Evolutionary conservation across 2,888 invertebrate species (phyloP).

Genomic region (Molanna angustata): DNA sequence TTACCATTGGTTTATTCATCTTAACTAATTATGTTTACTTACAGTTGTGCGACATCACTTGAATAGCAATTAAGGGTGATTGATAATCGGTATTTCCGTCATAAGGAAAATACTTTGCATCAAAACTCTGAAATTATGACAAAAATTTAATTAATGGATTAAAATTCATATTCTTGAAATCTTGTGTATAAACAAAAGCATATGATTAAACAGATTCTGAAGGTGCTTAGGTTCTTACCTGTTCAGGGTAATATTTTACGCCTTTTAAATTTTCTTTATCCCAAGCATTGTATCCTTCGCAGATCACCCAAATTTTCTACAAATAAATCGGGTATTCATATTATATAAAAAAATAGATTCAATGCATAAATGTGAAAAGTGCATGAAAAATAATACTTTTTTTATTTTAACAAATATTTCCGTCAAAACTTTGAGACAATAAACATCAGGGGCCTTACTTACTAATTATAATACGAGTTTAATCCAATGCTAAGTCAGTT

Average conservation of each 20-base stretch:
- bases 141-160: background rate
- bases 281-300: constrained; percentile 55
- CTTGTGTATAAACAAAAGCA: background rate
- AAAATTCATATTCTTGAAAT: background rate
- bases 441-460: too few species aligned
- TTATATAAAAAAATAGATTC: too few species aligned
- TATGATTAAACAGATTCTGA: background rate
- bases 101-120: constrained; percentile 59
- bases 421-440: too few species aligned
- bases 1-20: background rate
- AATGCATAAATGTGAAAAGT: too few species aligned
- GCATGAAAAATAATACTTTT: too few species aligned
- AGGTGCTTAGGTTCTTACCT: constrained; percentile 34
- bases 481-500: too few species aligned
- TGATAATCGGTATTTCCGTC: constrained; percentile 58
- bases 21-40: constrained; percentile 32
- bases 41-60: constrained; percentile 51
- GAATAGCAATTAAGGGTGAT: constrained; percentile 62
- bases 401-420: too few species aligned
- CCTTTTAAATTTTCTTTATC: constrained; percentile 58
- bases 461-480: too few species aligned
- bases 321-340: constrained; percentile 27
- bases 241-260: constrained; percentile 52
- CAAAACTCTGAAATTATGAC: constrained; percentile 38
- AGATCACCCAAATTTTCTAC: constrained; percentile 54